These are phyloP conservation scores for Melospiza georgiana DNA, from an alignment of 2,113 vertebrate species.

Conservation along the genomic window DNA sequence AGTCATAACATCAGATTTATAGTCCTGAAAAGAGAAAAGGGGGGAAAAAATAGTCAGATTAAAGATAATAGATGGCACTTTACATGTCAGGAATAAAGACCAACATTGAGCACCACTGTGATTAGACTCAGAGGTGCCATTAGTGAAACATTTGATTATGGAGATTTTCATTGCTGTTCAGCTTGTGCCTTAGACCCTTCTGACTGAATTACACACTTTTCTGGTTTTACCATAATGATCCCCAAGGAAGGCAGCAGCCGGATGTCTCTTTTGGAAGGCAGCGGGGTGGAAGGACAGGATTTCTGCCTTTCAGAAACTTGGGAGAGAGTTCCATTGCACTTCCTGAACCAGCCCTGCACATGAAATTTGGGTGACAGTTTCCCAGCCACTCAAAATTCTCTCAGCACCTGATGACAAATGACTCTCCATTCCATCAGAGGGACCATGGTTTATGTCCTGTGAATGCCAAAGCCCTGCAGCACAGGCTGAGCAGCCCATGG, in stretches of 20 bases:
- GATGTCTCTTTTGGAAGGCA: background rate
- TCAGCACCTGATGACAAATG: background rate
- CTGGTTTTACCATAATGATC: background rate
- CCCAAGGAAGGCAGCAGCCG: background rate
- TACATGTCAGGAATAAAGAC: background rate
- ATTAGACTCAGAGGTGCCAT: background rate
- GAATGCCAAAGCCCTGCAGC: background rate
- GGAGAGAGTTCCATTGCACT: rapidly evolving
- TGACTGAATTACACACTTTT: background rate
- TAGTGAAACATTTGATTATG: background rate
- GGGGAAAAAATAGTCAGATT: background rate
- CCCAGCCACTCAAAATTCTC: background rate
- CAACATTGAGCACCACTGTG: background rate
- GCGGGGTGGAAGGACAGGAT: background rate
- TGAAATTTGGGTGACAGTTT: background rate
- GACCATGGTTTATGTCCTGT: background rate
- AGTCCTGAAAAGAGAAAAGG: conserved; percentile 10
- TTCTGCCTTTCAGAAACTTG: background rate
- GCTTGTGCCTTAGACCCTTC: background rate
- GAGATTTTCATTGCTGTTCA: background rate
- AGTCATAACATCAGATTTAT: conserved; percentile 1
- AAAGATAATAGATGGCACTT: background rate
- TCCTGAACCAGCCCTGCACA: background rate
- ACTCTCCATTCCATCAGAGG: background rate
- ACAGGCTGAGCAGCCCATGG: background rate